Evolutionary conservation across 2,888 invertebrate genomes (phyloP), one percentile per base, ranked within the genome.

Genomic region (Gerris lacustris): DNA sequence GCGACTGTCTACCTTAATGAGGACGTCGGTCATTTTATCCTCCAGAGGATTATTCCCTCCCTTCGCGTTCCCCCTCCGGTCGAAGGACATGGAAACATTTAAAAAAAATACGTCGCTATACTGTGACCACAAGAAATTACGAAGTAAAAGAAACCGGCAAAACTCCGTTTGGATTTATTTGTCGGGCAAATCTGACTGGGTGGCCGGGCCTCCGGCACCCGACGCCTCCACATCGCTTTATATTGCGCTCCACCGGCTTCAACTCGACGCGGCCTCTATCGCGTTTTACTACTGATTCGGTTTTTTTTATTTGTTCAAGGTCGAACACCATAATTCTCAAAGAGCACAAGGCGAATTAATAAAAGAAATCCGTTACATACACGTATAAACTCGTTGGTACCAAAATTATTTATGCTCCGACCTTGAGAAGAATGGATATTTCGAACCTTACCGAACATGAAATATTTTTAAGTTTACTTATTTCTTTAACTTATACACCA

Each of bases 211-310:
- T 55, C 2, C 55, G 55, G 55, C 55, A 55, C 55, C 55, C 55
- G 55, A 55, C 55, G 55, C 55, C 55, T 55, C 55, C 55, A 55
- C 55, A 55, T 55, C 4, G 55, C 55, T 55, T 55, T 55, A 55
- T 55, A 55, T 55, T 55, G 55, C 55, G 55, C 55, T 55, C 55
- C 15, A 2, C 15, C 15, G 15, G 15, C 11, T 15, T 55, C 15
- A 11, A 5, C 9, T 11, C 55, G 9, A 11, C 55, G 15, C 15
- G 31, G 11, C 55, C 55, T 55, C 9, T 55, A 55, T 55, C 15
- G 11, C 55, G 15, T 55, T 55, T 55, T 55, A 55, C 55, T 55
- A 55, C 55, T 15, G 55, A 55, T 55, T 55, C 55, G 31, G 4
- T 1, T 31, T 31, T 31, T 31, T 31, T 31, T 55, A 9, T 15